These are phyloP conservation scores for Vidua macroura DNA, from an alignment of 2,113 vertebrate genomes.

Conservation along the genomic window DNA sequence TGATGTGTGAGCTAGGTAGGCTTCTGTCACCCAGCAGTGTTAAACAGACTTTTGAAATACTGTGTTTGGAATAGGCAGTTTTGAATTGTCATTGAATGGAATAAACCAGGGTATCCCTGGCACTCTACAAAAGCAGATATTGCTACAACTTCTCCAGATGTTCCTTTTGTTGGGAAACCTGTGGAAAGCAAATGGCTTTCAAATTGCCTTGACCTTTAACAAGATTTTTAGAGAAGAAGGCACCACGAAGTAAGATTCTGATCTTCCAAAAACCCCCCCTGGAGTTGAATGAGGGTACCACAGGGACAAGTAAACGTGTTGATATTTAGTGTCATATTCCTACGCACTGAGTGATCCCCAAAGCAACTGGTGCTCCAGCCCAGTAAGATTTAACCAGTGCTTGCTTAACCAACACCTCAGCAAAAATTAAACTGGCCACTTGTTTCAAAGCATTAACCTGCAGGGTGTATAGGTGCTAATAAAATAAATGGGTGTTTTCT, in stretches of 20 bases:
- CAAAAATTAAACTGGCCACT: not conserved
- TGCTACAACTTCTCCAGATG: not conserved
- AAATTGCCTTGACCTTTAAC: not conserved
- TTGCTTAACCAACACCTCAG: not conserved
- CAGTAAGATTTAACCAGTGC: not conserved
- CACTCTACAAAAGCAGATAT: not conserved
- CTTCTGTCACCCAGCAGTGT: not conserved
- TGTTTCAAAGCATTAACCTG: not conserved
- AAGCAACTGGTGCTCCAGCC: not conserved
- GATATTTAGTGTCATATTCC: not conserved
- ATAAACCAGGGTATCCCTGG: not conserved
- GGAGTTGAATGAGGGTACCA: not conserved
- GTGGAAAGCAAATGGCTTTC: not conserved
- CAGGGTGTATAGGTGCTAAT: not conserved
- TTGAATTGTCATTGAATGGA: not conserved
- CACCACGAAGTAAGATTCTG: not conserved
- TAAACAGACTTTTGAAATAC: not conserved
- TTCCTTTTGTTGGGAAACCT: not conserved
- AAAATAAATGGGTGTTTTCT: not conserved
- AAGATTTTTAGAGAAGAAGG: not conserved
- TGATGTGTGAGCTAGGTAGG: not conserved
- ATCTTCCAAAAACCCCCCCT: not conserved
- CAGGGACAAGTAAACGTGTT: not conserved
- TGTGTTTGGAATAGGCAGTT: not conserved
- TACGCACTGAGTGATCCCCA: fast-evolving